Evolutionary conservation across 2,797 vertebrate species (phyloP).

Genomic region (Gadopsis marmoratus): DNA sequence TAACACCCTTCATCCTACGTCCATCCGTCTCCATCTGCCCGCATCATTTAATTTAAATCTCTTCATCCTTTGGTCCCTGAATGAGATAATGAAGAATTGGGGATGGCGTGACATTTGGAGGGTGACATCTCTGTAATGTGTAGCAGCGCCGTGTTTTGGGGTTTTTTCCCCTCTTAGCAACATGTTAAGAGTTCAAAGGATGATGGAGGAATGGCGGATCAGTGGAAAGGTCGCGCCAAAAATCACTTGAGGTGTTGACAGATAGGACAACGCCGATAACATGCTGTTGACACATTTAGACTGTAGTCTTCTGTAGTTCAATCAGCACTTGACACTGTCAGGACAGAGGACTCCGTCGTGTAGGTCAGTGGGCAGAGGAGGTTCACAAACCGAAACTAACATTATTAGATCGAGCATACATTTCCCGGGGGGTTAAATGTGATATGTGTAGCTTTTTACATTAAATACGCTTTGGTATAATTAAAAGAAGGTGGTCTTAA

Average conservation of each 20-base stretch:
- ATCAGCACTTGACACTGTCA: neutral
- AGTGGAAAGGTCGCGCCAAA: slow-evolving; percentile 57
- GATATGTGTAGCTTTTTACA: neutral
- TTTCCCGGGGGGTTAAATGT: neutral
- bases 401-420: too few species aligned
- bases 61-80: slow-evolving; percentile 32
- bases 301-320: neutral
- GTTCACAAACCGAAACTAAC: neutral
- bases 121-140: slow-evolving; percentile 44
- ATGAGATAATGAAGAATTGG: slow-evolving; percentile 72
- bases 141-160: slow-evolving; percentile 1
- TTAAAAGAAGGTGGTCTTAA: neutral
- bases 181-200: slow-evolving; percentile 43
- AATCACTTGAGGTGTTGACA: slow-evolving; percentile 54
- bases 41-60: slow-evolving; percentile 53
- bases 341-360: neutral
- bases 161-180: slow-evolving; percentile 23
- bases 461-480: neutral
- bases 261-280: slow-evolving; percentile 24
- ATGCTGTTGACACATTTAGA: slow-evolving; percentile 1
- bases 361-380: neutral
- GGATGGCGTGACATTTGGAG: slow-evolving; percentile 72
- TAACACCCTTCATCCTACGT: slow-evolving; percentile 20
- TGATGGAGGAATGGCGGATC: slow-evolving; percentile 35
- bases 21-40: slow-evolving; percentile 44